A percentile compares a stretch with the other conserved stretches of the same genome.
These are phyloP conservation scores for Ophion obscuratus DNA, from an alignment of 2,888 invertebrate genomes.

Conservation along the genomic window DNA sequence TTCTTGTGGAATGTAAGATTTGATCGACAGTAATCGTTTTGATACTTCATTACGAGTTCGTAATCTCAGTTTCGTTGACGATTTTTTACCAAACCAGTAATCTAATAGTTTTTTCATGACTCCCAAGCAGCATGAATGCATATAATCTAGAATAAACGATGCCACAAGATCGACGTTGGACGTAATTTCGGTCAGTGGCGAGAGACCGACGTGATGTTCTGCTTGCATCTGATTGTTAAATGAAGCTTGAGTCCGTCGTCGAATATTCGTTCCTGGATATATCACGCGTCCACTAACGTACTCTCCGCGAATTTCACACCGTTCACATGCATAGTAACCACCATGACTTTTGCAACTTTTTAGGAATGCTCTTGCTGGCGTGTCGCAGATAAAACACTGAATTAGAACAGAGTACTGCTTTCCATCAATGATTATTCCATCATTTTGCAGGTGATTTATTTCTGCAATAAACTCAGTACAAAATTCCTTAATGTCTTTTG, in stretches of 20 bases:
- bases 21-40: no score
- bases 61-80: no score
- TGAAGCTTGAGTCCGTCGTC: background rate
- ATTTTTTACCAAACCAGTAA: background rate
- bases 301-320: background rate
- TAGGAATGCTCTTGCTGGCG: conserved; percentile 1
- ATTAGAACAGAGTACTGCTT: background rate
- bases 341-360: background rate
- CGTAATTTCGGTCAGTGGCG: background rate
- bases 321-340: conserved; percentile 5
- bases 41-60: no score
- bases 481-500: background rate
- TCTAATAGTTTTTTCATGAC: background rate
- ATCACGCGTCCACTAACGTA: background rate
- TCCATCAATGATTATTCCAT: background rate
- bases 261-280: background rate
- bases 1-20: no score
- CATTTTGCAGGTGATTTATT: background rate
- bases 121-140: background rate
- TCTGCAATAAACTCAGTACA: background rate
- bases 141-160: background rate
- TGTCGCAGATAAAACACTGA: background rate
- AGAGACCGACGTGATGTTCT: background rate
- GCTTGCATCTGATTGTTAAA: background rate
- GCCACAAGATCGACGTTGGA: background rate